Percentiles rank a stretch among this genome's conserved stretches.
These are phyloP conservation scores for Zoanthus gigantus DNA, from an alignment of 92 coral and sea anemone genomes.

Conservation along the genomic window DNA sequence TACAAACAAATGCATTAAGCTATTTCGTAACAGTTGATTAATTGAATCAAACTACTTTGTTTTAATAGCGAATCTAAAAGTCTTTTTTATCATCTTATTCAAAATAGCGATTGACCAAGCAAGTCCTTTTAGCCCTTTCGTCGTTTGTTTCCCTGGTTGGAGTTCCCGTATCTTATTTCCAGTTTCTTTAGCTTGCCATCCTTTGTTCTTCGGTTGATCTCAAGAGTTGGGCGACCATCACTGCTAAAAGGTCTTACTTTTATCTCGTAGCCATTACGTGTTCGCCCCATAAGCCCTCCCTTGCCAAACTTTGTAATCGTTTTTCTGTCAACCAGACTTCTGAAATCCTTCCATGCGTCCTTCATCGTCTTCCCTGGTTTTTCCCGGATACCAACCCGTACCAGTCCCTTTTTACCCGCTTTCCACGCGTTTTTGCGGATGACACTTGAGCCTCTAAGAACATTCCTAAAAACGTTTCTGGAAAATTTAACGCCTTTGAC, in stretches of 20 bases:
- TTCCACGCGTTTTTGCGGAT: slow-evolving; percentile 25
- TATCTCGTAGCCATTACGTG: slow-evolving; percentile 41
- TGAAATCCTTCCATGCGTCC: slow-evolving; percentile 43
- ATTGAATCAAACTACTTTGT: neutral
- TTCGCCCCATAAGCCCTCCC: slow-evolving; percentile 34
- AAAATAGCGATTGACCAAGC: neutral
- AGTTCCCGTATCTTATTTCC: slow-evolving; percentile 35
- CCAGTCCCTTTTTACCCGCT: neutral
- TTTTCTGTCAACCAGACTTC: slow-evolving; percentile 25
- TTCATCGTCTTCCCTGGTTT: slow-evolving; percentile 26
- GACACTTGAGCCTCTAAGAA: slow-evolving; percentile 28
- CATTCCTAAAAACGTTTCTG: slow-evolving; percentile 22
- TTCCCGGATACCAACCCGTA: slow-evolving; percentile 27
- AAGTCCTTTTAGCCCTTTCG: slow-evolving; percentile 3
- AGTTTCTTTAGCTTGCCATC: slow-evolving; percentile 28
- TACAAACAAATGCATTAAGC: too few species aligned
- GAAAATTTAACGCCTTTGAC: slow-evolving; percentile 22
- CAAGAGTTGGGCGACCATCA: slow-evolving; percentile 38
- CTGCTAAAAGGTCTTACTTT: slow-evolving; percentile 43
- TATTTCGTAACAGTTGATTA: neutral
- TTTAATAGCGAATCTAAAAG: too few species aligned
- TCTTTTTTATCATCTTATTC: too few species aligned
- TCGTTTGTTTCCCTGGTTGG: slow-evolving; percentile 4
- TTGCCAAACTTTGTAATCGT: slow-evolving; percentile 28
- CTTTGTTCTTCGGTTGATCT: slow-evolving; percentile 30